phyloP scores from a whole-genome alignment of 2,888 invertebrate species.

The Anthrax anthrax region DNA sequence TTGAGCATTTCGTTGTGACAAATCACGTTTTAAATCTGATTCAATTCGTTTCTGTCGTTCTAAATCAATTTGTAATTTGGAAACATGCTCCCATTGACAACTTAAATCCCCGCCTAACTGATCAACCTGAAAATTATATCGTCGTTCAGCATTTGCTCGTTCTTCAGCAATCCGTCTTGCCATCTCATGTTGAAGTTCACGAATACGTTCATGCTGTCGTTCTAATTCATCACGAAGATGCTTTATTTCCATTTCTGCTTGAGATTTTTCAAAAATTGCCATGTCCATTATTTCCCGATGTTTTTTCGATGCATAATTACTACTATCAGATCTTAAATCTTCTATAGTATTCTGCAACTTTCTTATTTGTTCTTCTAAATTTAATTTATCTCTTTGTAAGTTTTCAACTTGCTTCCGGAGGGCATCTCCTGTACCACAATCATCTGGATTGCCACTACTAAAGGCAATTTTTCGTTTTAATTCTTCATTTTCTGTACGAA shows the following conservation, averaged over 20 bases:
- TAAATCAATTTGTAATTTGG: conserved; percentile 60
- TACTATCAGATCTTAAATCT: conserved; percentile 46
- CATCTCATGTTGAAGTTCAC: conserved; percentile 63
- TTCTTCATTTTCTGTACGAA: conserved; percentile 49
- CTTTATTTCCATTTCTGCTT: conserved; percentile 59
- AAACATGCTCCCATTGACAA: conserved; percentile 65
- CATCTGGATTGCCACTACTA: conserved; percentile 28
- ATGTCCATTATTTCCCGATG: conserved; percentile 61
- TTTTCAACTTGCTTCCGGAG: conserved; percentile 56
- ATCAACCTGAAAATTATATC: conserved; percentile 62
- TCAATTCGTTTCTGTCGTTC: conserved; percentile 68
- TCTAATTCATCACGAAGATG: conserved; percentile 63
- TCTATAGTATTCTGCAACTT: conserved; percentile 52
- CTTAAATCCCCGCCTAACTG: conserved; percentile 65
- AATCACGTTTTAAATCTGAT: conserved; percentile 58
- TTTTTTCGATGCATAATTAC: conserved; percentile 46
- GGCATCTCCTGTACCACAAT: conserved; percentile 38
- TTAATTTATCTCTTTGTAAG: conserved; percentile 54
- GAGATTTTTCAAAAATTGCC: conserved; percentile 61
- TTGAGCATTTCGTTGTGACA: conserved; percentile 56
- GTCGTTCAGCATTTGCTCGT: conserved; percentile 53
- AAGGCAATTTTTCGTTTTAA: conserved; percentile 30
- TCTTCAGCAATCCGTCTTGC: conserved; percentile 55
- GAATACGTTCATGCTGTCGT: conserved; percentile 57
- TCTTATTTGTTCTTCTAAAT: conserved; percentile 51